phyloP scores from a whole-genome alignment of 2,888 invertebrate genomes.

The Odontothrips loti region DNA sequence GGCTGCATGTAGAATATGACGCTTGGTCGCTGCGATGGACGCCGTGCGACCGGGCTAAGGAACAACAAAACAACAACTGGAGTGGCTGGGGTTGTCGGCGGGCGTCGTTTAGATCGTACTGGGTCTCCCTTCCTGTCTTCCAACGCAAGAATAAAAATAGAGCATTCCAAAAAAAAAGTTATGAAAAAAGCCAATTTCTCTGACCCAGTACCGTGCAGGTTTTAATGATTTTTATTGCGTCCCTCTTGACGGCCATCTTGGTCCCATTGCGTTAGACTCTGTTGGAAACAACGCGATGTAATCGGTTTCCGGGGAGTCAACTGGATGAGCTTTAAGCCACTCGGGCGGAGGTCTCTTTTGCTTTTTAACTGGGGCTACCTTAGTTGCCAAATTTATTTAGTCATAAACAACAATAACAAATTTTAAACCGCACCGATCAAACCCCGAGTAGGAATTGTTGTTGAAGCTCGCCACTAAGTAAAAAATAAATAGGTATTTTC shows the following conservation, averaged over 20 bases:
- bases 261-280: not conserved
- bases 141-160: too few species aligned
- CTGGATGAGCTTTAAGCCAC: not conserved
- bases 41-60: conserved; percentile 5
- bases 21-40: not conserved
- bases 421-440: conserved; percentile 3
- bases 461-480: conserved; percentile 15
- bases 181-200: too few species aligned
- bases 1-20: conserved; percentile 22
- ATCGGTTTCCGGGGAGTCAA: not conserved
- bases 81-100: not conserved
- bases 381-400: not conserved
- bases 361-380: not conserved
- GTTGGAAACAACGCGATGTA: not conserved
- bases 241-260: not conserved
- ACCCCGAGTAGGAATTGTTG: not conserved
- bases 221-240: too few species aligned
- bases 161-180: too few species aligned
- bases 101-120: not conserved
- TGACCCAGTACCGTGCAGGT: too few species aligned
- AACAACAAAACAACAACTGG: not conserved
- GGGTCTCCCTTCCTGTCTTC: not conserved
- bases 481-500: not conserved
- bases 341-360: not conserved
- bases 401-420: conserved; percentile 20